Percentiles rank a stretch among this genome's conserved stretches.
phyloP scores from a whole-genome alignment of 2,797 vertebrate species.

The Neosilurus mollespiculum region DNA sequence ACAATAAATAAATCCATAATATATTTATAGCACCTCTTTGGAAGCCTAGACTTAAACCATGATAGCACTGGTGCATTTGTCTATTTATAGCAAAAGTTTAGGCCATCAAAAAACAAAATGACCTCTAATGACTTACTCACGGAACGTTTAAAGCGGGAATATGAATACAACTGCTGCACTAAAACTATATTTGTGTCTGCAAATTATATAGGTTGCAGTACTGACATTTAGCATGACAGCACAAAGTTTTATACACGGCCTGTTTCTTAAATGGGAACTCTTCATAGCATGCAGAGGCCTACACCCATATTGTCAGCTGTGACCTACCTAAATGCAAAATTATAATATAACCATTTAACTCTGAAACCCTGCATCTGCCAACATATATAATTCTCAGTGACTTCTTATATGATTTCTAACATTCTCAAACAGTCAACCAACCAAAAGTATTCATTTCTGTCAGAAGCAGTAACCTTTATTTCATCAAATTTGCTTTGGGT shows the following conservation, averaged over 20 bases:
- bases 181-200: background rate
- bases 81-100: conserved; percentile 4
- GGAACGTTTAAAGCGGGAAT: background rate
- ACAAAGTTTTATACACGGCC: background rate
- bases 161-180: background rate
- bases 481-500: background rate
- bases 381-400: background rate
- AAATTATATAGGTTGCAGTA: background rate
- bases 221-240: conserved; percentile 9
- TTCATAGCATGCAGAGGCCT: background rate
- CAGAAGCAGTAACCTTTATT: background rate
- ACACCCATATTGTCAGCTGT: background rate
- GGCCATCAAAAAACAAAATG: background rate
- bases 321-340: conserved; percentile 14
- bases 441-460: background rate
- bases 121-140: background rate
- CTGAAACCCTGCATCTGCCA: background rate
- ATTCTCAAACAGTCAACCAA: background rate
- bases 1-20: background rate
- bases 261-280: conserved; percentile 1
- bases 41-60: background rate
- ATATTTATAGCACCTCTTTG: background rate
- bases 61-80: background rate
- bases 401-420: background rate
- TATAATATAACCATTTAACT: background rate